Evolutionary conservation across 2,888 invertebrate species (phyloP), one percentile per base, ranked within the genome.

Genomic region (Seladonia tumulorum): DNA sequence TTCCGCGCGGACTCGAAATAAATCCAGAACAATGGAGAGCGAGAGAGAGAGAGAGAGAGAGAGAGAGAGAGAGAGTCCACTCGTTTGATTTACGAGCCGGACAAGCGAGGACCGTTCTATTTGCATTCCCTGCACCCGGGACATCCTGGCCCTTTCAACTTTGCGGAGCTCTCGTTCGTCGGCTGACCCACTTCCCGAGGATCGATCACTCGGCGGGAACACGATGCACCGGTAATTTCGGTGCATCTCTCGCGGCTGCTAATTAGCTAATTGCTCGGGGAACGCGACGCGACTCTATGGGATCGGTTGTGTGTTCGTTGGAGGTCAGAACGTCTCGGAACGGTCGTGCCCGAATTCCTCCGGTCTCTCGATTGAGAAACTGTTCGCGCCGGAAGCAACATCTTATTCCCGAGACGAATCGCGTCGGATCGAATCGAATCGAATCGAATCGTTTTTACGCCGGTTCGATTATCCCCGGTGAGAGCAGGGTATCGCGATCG

Each of bases 161-260:
- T 76, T n/a, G 53, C 53, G 1, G 1, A 10, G 4, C 72, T 45
- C 45, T 57, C 57, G 57, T 57, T 57, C 4, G 76, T 78, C 66
- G 45, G 71, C 63, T 76, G 86, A 86, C 86, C 86, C 72, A 86
- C 72, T 81, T 85, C 60, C 39, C 1, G 16, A 5, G 63, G 25
- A 29, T 63, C 57, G 57, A 57, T 57, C n/a, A n/a, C 12, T 10
- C 12, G 57, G n/a, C 57, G n/a, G 57, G 12, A n/a, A 57, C 57
- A 57, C 57, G 57, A n/a, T 1, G 22, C 57, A 4, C 47, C 10
- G 57, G n/a, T 57, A n/a, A n/a, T 57, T 57, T 57, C 57, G 57
- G 57, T 57, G n/a, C 53, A n/a, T 57, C 22, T 57, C 53, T 57
- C n/a, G n/a, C 35, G 2, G n/a, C n/a, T n/a, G 12, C n/a, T n/a